Evolutionary conservation across 2,797 vertebrate species (phyloP), one percentile per base, ranked within the genome.

Genomic region (Gymnocypris eckloni): DNA sequence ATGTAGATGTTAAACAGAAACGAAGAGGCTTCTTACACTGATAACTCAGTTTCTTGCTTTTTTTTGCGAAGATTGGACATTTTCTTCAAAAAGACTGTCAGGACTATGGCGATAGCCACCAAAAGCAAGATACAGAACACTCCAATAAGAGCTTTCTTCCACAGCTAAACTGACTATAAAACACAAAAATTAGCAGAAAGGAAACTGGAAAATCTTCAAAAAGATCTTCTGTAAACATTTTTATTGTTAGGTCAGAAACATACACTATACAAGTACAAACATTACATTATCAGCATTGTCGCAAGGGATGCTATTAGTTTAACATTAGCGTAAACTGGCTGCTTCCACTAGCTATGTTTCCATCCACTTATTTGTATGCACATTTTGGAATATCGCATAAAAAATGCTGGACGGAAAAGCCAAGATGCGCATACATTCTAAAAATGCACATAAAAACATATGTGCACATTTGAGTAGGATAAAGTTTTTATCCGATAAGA

Each of bases 61-160:
- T 81, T 91, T 85, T 86, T 92, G 5, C 86, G 90, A 3, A 64
- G 83, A 15, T 89, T 86, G 45, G 92, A 86, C 4, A 76, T 81
- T 33, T 71, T 93, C 88, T 89, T 95, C 6, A 93, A 86, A 87
- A 87, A 41, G 25, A 95, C 8, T 4, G 91, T 50, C 6, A 94
- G 86, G 87, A 93, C 82, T 82, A 93, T 2, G 88, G 93, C 66
- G 72, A 94, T 6, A 6, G 83, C 85, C 86, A 93, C 71, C 6
- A 92, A 1, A 16, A 95, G 77, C 37, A 95, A 79, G 72, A 94
- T 83, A 88, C 93, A 94, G 79, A 91, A 52, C 43, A 87, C 56
- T 4, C 86, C 92, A 2, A 95, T 93, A 2, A 95, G 84, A 61
- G 87, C 91, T 90, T 94, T 94, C 89, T 96, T 96, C 95, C 95